Base-by-base conservation (phyloP, 2,113 vertebrate genomes). In the Lichenostomus cassidix region DNA sequence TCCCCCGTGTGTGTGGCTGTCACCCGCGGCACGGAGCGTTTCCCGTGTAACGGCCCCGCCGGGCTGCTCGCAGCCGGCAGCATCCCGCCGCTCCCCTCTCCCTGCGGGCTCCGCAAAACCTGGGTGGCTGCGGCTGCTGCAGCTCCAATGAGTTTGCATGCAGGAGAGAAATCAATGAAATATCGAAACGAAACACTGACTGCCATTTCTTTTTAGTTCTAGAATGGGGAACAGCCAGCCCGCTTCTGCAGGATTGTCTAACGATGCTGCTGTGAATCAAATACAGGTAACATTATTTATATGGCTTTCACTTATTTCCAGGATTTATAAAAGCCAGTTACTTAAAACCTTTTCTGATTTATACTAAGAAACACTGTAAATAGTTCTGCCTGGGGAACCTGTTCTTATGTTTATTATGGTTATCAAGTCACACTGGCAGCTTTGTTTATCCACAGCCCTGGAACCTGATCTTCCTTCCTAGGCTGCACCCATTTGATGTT, bases 141-240 rank as follows among this genome's bases (percentile, higher is more conserved):
- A 12, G 24, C 53, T 39, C n/a, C 4, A 37, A 29, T 7, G 7
- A 71, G 11, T 24, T 1, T 1, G 2, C 10, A 0, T 12, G 35
- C 13, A 10, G 9, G 15, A 64, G 62, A 23, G 60, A n/a, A 67
- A 15, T 33, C 7, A 1, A 5, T 29, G 4, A 11, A 33, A 23
- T 17, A 7, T 2, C 44, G 4, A 23, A 65, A 52, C 31, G 7
- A 23, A 58, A 3, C 17, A 3, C 11, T 49, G 55, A 86, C 13
- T 46, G 13, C 3, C 3, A 2, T 52, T 89, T 75, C n/a, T 58
- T 44, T 85, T 65, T 12, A 89, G 79, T 50, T 96, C 65, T 76
- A 98, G 97, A 33, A 98, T 98, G 98, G 98, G 96, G 41, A 98
- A 80, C 56, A 94, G 15, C 12, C 59, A 50, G 23, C 73, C 96